Conservation (phyloP, 2,888 invertebrate species). For the Bombylius discolor region DNA sequence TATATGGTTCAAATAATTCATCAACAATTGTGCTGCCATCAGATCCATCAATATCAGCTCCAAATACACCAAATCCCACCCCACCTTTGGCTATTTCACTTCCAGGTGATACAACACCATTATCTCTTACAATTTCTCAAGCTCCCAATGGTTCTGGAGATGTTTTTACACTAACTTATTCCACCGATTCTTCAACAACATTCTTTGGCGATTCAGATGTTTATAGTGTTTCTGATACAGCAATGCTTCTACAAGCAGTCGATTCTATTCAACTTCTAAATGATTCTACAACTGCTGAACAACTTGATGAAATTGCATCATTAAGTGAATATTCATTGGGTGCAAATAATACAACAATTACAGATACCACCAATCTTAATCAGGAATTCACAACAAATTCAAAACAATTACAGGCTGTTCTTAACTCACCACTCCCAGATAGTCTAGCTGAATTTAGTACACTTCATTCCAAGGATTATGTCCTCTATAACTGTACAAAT, state of each 20-base stretch:
- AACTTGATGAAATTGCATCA: slow-evolving; percentile 48
- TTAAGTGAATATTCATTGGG: slow-evolving; percentile 49
- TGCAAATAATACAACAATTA: slow-evolving; percentile 20
- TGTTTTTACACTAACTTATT: slow-evolving; percentile 46
- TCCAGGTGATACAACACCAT: slow-evolving; percentile 26
- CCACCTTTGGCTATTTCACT: slow-evolving; percentile 25
- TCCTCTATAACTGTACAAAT: slow-evolving; percentile 34
- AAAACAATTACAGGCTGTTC: slow-evolving; percentile 52
- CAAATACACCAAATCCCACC: slow-evolving; percentile 44
- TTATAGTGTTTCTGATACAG: slow-evolving; percentile 57
- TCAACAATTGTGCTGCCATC: slow-evolving; percentile 23
- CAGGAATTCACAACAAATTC: slow-evolving; percentile 16
- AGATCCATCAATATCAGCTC: slow-evolving; percentile 16
- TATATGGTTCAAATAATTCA: slow-evolving; percentile 33
- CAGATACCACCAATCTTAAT: background rate
- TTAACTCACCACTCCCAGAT: slow-evolving; percentile 66
- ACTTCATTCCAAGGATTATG: slow-evolving; percentile 48
- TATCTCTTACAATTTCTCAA: slow-evolving; percentile 33
- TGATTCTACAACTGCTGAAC: slow-evolving; percentile 48
- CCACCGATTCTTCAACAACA: slow-evolving; percentile 46
- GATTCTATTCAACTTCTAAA: slow-evolving; percentile 52
- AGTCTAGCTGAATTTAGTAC: slow-evolving; percentile 72
- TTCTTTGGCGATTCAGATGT: slow-evolving; percentile 56
- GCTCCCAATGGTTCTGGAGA: slow-evolving; percentile 38
- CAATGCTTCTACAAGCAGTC: slow-evolving; percentile 52